Base-by-base conservation (phyloP, 2,113 vertebrate genomes). In the Lethenteron reissneri region DNA sequence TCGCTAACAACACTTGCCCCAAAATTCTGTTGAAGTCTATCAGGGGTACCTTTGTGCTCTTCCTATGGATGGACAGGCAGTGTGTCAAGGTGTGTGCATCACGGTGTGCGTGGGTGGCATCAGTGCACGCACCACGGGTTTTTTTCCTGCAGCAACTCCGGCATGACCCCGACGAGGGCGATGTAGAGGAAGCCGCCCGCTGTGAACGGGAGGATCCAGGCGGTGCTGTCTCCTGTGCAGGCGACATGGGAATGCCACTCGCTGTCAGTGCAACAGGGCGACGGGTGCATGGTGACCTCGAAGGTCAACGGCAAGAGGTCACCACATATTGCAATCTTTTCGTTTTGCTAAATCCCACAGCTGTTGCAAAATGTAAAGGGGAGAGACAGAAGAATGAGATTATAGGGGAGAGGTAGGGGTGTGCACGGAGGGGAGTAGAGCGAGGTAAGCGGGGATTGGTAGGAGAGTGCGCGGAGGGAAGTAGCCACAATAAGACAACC, bases 171-270 rank as follows among this genome's bases (percentile, higher is more conserved):
- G 75, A 97, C 90, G 84, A 99, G 80, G 70, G 94, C 91, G 2
- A 99, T 95, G 77, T 99, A 95, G 68, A 99, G 85, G 74, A 99
- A 99, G 56, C 94, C 87, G 57, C 94, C 94, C 2, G 91, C 89
- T 56, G 89, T 92, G 80, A 97, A 97, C 70, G 94, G 89, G 56
- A 99, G 81, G 74, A 92, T 89, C 92, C 94, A 97, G 59, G 82
- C 87, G 70, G 89, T 79, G 0, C 85, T 85, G 77, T 84, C 87
- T 79, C 88, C 81, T 83, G 78, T 13, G 10, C 12, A 69, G 57
- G 6, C 25, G 57, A 69, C 70, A 57, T 19, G 12, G 56, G 21
- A 62, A 57, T 12, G 21, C 14, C 3, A 70, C 69, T 14, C 69
- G 56, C 69, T 14, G 69, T 11, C 10, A 11, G 15, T 3, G 69